Base-by-base conservation (phyloP, 2,888 invertebrate genomes). In the Lottia scabra region DNA sequence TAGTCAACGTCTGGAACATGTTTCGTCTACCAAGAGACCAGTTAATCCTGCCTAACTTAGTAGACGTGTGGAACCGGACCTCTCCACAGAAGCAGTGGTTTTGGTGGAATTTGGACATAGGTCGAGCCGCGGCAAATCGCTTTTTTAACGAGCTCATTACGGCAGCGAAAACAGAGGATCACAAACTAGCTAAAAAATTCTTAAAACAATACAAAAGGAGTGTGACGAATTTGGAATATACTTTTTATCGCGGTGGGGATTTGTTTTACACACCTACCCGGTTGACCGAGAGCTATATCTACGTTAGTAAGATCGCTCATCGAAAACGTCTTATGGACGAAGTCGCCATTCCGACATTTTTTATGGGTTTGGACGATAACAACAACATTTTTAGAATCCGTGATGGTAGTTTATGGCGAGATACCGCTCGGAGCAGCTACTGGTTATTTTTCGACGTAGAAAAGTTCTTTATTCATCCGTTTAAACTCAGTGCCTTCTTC, bases 1-100 rank as follows among this genome's bases (percentile, higher is more conserved):
- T 74, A 13, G 38, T 67, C 44, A 71, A 74, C 56, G 44, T 68
- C 26, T 71, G 74, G 71, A 67, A 45, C 30, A 26, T 71, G 27
- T 12, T 62, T 13, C 27, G 44, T 4, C 38, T 67, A 1, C 68
- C 67, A 4, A 43, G 68, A 3, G 71, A 74, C 65, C 4, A 56
- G 19, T 16, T 56, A 19, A 56, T 56, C 19, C 19, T 56, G n/a
- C 56, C 56, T 19, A 19, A 56, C 19, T n/a, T 56, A 5, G 19
- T 56, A 19, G n/a, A n/a, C n/a, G n/a, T n/a, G 56, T 56, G n/a
- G 8, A 56, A 56, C 19, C 56, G 56, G 19, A 19, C 56, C 16
- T 56, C 56, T n/a, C n/a, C n/a, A 3, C 16, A 48, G n/a, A 15
- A 48, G 6, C 48, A 48, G 48, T 56, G 56, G 56, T 56, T 19